Conservation (phyloP, 2,113 vertebrate species). For the Scytalopus superciliaris region DNA sequence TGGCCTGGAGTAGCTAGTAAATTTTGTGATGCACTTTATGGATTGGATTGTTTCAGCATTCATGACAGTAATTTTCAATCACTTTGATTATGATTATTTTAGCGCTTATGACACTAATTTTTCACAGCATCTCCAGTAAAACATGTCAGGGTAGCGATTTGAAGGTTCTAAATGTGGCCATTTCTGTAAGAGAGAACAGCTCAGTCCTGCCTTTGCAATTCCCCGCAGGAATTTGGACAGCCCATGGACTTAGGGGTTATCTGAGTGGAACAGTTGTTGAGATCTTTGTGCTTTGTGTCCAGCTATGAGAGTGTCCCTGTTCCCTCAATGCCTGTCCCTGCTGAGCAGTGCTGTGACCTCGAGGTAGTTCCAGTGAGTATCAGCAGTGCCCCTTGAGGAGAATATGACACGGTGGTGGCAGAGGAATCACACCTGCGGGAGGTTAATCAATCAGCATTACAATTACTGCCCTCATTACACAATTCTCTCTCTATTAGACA, state of each 20-base stretch:
- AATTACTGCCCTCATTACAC: accelerated
- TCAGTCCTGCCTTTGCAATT: background rate
- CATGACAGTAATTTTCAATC: background rate
- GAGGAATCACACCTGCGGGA: background rate
- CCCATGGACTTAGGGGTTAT: background rate
- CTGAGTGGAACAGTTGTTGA: background rate
- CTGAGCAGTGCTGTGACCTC: background rate
- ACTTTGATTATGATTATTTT: background rate
- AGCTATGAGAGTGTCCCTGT: background rate
- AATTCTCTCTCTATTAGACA: accelerated
- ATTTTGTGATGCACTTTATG: background rate
- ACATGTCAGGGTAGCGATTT: background rate
- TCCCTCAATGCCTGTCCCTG: background rate
- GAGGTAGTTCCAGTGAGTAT: background rate
- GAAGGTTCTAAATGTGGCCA: background rate
- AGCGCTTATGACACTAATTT: background rate
- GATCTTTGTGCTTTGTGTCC: background rate
- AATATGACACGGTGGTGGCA: accelerated
- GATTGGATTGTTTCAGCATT: background rate
- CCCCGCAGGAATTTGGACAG: background rate
- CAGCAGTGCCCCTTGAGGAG: background rate
- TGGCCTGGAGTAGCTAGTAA: background rate
- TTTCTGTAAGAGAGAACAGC: background rate
- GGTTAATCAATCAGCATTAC: background rate
- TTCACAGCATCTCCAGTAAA: background rate